Evolutionary conservation across 2,888 invertebrate genomes (phyloP).

Genomic region (Ferrisia virgata): DNA sequence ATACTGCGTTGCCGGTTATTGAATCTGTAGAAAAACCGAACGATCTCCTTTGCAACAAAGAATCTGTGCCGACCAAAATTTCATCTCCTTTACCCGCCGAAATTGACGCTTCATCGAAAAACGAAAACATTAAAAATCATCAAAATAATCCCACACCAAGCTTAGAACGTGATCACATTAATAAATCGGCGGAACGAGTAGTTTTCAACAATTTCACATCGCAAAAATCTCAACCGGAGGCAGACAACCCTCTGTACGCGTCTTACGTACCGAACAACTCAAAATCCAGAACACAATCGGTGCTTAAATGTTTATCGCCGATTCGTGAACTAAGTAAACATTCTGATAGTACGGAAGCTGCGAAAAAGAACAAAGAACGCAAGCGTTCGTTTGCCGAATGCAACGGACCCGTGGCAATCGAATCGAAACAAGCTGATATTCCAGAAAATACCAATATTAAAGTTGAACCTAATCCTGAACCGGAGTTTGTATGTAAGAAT

Average conservation of each 20-base stretch:
- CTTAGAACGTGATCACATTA: background rate
- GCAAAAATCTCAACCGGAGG: background rate
- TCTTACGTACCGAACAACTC: background rate
- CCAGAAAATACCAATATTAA: background rate
- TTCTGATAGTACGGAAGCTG: background rate
- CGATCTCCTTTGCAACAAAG: background rate
- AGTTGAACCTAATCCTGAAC: background rate
- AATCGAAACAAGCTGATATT: background rate
- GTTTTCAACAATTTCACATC: background rate
- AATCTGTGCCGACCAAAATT: background rate
- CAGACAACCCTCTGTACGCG: background rate
- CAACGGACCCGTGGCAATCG: background rate
- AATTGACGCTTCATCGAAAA: background rate
- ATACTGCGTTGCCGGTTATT: background rate
- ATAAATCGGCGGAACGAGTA: background rate
- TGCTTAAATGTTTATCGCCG: background rate
- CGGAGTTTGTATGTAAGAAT: no score
- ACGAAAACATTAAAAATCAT: background rate
- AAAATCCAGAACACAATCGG: background rate
- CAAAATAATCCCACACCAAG: background rate
- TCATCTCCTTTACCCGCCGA: background rate
- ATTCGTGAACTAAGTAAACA: background rate
- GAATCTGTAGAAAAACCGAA: background rate
- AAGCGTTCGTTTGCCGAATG: constrained; percentile 1
- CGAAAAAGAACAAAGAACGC: background rate